Evolutionary conservation across 1,140 invertebrate genomes (phyloP).

Genomic region (Formica exsecta): DNA sequence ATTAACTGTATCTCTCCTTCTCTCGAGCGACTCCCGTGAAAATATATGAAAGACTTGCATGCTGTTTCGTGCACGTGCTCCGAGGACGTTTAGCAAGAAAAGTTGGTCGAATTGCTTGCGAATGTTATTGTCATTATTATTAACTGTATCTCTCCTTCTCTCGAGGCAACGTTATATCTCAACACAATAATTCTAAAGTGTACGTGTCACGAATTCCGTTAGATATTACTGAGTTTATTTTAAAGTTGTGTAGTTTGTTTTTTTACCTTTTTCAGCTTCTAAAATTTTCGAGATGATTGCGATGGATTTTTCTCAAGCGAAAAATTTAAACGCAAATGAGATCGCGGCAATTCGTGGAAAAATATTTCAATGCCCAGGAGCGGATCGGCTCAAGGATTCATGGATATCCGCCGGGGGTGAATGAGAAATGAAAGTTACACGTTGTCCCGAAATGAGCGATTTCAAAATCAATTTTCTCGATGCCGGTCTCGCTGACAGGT

Average conservation of each 20-base stretch:
- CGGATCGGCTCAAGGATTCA: slow-evolving; percentile 32
- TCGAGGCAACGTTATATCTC: not conserved
- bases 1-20: not conserved
- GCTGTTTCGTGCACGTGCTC: not conserved
- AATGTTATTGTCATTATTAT: slow-evolving; percentile 5
- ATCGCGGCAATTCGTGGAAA: slow-evolving; percentile 24
- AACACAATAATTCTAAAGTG: not conserved
- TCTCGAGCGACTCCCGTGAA: not conserved
- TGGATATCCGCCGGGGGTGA: slow-evolving; percentile 42
- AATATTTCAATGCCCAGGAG: slow-evolving; percentile 49
- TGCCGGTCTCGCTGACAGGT: slow-evolving; percentile 63
- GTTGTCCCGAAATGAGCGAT: slow-evolving; percentile 72
- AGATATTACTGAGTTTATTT: not conserved
- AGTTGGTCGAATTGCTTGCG: not conserved
- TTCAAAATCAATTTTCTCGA: slow-evolving; percentile 77
- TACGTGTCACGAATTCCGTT: not conserved
- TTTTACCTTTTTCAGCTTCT: not conserved
- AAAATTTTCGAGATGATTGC: not conserved
- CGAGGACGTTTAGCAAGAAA: not conserved
- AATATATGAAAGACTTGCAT: not conserved
- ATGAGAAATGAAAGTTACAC: slow-evolving; percentile 63
- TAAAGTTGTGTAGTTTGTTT: not conserved
- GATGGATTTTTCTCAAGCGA: not conserved
- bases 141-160: not conserved
- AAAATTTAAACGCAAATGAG: slow-evolving; percentile 40